Evolutionary conservation across 2,113 vertebrate species (phyloP).

Genomic region (Okapia johnstoni): DNA sequence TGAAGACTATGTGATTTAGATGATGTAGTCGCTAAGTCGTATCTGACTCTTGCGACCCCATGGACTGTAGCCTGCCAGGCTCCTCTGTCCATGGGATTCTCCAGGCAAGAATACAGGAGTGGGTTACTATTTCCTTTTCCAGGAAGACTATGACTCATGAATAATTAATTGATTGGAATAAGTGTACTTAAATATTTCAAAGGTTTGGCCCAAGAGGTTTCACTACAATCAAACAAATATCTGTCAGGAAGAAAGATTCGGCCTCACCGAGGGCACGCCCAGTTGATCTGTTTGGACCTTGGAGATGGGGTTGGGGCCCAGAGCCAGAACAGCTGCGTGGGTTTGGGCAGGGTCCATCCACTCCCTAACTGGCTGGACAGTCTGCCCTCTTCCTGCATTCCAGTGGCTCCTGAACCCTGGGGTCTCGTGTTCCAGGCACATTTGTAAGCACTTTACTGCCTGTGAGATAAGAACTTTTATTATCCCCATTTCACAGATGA

Average conservation of each 20-base stretch:
- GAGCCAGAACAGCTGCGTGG: not conserved
- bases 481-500: not conserved
- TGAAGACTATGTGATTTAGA: not conserved
- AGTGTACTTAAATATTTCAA: not conserved
- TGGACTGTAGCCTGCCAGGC: not conserved
- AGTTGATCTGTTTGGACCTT: not conserved
- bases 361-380: not conserved
- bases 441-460: not conserved
- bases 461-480: not conserved
- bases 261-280: not conserved
- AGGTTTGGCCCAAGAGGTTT: conserved; percentile 15
- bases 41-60: not conserved
- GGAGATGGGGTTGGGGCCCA: too few relatives aligned
- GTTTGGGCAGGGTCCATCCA: not conserved
- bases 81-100: not conserved
- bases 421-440: not conserved
- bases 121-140: not conserved
- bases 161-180: conserved; percentile 8
- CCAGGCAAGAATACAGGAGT: not conserved
- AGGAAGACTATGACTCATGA: not conserved
- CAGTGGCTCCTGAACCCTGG: not conserved
- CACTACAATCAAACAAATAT: not conserved
- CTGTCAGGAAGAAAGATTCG: not conserved
- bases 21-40: not conserved
- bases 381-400: not conserved